phyloP scores from a whole-genome alignment of 1,140 invertebrate genomes.

The Glomeris maerens region DNA sequence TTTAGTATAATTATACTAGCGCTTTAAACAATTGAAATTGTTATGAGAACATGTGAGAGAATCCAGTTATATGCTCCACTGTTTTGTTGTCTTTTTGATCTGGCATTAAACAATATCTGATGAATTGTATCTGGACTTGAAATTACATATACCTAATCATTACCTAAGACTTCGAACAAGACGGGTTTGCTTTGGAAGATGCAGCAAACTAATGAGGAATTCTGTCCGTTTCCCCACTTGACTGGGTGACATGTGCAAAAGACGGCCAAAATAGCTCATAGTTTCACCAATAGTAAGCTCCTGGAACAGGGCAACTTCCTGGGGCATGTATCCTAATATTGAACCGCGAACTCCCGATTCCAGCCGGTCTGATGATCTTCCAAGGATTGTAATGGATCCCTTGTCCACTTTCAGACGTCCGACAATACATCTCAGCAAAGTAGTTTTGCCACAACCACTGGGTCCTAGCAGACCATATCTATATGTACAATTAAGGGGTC shows the following conservation, averaged over 20 bases:
- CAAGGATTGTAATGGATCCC: constrained; percentile 72
- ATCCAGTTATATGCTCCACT: no score
- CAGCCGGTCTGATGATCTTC: constrained; percentile 59
- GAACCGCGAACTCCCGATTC: constrained; percentile 70
- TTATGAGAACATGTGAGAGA: no score
- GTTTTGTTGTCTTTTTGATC: no score
- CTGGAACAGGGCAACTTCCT: constrained; percentile 81
- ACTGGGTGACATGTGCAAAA: constrained; percentile 71
- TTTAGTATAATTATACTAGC: no score
- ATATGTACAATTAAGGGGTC: no score
- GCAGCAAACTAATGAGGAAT: constrained; percentile 78
- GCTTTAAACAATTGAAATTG: no score
- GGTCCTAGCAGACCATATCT: constrained; percentile 61
- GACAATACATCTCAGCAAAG: constrained; percentile 72
- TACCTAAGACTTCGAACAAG: constrained; percentile 78
- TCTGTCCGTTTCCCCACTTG: constrained; percentile 65
- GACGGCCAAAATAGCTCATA: constrained; percentile 91
- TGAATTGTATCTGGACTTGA: no score
- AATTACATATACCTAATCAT: no score
- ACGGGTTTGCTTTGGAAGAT: constrained; percentile 66
- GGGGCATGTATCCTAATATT: constrained; percentile 67
- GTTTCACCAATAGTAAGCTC: constrained; percentile 91
- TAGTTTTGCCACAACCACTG: constrained; percentile 59
- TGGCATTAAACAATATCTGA: no score
- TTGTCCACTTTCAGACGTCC: constrained; percentile 61